Percentiles rank a stretch among this genome's conserved stretches.
Conservation (phyloP, 2,888 invertebrate genomes). For the Eupeodes luniger region DNA sequence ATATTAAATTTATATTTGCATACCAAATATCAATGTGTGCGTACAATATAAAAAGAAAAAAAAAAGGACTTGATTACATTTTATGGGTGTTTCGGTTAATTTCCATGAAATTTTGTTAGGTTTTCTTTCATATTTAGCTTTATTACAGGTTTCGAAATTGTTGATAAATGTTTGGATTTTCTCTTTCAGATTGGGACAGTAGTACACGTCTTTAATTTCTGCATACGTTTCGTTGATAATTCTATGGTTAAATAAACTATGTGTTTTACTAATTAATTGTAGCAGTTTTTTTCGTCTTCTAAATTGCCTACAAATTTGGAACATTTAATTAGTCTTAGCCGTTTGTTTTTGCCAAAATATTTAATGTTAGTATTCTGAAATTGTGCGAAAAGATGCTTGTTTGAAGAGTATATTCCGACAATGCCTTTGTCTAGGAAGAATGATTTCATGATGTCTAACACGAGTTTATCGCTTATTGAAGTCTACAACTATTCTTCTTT, state of each 20-base stretch:
- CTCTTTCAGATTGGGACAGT: constrained; percentile 44
- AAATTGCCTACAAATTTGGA: constrained; percentile 41
- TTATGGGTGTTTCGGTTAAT: constrained; percentile 30
- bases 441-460: constrained; percentile 27
- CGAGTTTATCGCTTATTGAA: constrained; percentile 34
- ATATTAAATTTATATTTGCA: constrained; percentile 32
- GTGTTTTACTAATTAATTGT: constrained; percentile 6
- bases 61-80: constrained; percentile 42
- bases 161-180: constrained; percentile 41
- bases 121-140: constrained; percentile 32
- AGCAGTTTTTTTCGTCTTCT: constrained; percentile 42
- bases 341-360: constrained; percentile 49
- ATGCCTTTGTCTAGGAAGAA: constrained; percentile 29
- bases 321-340: constrained; percentile 35
- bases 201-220: constrained; percentile 47
- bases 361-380: constrained; percentile 39
- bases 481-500: constrained; percentile 38
- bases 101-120: constrained; percentile 42
- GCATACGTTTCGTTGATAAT: constrained; percentile 45
- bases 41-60: too few species aligned
- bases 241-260: constrained; percentile 23
- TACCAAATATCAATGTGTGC: constrained; percentile 50
- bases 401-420: constrained; percentile 39
- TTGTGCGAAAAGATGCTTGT: constrained; percentile 39
- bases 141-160: constrained; percentile 45